A percentile compares a stretch with the other conserved stretches of the same genome.
Evolutionary conservation across 2,113 vertebrate genomes (phyloP).

Genomic region (Catharus fuscescens): DNA sequence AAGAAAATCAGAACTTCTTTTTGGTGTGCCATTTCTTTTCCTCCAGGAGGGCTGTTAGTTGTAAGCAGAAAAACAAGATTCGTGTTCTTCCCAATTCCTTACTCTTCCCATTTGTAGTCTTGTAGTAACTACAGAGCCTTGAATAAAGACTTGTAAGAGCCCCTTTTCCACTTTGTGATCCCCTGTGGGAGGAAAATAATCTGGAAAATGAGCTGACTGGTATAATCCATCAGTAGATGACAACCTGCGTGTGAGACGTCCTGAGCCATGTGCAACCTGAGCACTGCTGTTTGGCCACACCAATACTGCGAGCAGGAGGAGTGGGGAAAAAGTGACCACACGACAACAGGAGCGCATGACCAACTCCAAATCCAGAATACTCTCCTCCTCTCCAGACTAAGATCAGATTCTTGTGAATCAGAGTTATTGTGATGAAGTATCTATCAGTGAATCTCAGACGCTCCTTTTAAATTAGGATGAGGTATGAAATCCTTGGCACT

Average conservation of each 20-base stretch:
- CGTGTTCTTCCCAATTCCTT: not conserved
- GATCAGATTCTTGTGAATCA: not conserved
- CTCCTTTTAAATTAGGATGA: not conserved
- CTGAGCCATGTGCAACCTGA: rapidly evolving
- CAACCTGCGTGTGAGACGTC: not conserved
- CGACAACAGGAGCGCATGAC: not conserved
- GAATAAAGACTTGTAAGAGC: not conserved
- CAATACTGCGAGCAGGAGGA: not conserved
- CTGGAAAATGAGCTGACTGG: not conserved
- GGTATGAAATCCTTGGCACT: not conserved
- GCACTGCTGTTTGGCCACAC: not conserved
- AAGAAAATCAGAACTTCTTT: not conserved
- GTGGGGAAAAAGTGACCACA: not conserved
- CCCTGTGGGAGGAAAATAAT: not conserved
- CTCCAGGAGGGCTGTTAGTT: not conserved
- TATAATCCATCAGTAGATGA: not conserved
- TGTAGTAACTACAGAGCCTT: not conserved
- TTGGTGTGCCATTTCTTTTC: not conserved
- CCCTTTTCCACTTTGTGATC: not conserved
- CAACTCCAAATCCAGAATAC: not conserved
- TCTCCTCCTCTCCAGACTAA: not conserved
- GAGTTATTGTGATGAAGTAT: not conserved
- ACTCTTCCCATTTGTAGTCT: not conserved
- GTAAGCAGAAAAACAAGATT: not conserved
- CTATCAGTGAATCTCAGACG: not conserved